phyloP scores from a whole-genome alignment of 2,797 vertebrate species.

The Sciurus carolinensis region DNA sequence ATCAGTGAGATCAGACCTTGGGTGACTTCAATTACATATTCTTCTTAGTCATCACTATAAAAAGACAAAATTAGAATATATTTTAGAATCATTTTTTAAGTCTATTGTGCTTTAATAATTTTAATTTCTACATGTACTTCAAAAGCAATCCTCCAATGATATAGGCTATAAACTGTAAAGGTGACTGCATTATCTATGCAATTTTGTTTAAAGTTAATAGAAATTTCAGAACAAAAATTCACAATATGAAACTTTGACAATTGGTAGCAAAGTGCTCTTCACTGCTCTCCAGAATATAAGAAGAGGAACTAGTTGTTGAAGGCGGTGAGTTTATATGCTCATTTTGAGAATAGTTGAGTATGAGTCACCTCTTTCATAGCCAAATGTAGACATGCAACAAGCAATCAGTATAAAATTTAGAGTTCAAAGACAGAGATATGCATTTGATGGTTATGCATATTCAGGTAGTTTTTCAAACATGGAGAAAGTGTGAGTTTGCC shows the following conservation, averaged over 20 bases:
- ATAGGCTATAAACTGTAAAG: not conserved
- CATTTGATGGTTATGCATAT: not conserved
- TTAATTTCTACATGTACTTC: not conserved
- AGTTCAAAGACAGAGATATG: not conserved
- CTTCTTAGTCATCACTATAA: slow-evolving; percentile 62
- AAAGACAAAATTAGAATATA: not conserved
- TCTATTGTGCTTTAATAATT: slow-evolving; percentile 11
- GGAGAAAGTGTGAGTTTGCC: not conserved
- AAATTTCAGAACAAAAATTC: not conserved
- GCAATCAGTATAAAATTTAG: not conserved
- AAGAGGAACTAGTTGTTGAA: not conserved
- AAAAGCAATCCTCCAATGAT: not conserved
- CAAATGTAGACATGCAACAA: not conserved
- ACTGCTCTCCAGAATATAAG: not conserved
- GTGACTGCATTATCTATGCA: not conserved
- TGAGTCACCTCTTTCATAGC: not conserved
- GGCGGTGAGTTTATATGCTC: not conserved
- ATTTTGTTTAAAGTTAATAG: not conserved
- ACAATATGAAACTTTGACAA: not conserved
- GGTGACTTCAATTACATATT: not conserved
- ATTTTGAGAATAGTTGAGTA: not conserved
- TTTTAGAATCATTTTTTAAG: not conserved
- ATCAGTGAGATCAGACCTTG: not conserved
- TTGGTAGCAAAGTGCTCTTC: not conserved
- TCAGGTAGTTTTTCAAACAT: not conserved